These are phyloP conservation scores for Drosophila tropicalis DNA, from an alignment of 1,140 invertebrate genomes.

Conservation along the genomic window DNA sequence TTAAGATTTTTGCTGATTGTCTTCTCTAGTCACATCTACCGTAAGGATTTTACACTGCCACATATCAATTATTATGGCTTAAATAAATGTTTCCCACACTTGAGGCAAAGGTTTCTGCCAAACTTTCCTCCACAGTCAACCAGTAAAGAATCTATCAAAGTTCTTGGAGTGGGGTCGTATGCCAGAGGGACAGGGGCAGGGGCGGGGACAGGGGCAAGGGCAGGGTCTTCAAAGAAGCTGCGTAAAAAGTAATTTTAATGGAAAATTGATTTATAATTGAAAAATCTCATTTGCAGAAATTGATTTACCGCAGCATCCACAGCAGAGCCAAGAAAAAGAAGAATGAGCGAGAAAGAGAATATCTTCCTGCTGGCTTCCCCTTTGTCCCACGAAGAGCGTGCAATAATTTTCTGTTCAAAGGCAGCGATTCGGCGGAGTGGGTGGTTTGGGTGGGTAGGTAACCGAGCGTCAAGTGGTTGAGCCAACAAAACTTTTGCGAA, in stretches of 20 bases:
- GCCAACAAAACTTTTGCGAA: conserved; percentile 67
- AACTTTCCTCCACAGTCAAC: conserved; percentile 47
- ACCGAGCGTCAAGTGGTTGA: conserved; percentile 76
- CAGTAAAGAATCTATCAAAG: conserved; percentile 27
- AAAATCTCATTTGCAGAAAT: conserved; percentile 82
- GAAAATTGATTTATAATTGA: conserved; percentile 83
- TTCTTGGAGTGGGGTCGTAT: background rate
- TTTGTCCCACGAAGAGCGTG: conserved; percentile 57
- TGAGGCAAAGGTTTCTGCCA: conserved; percentile 22
- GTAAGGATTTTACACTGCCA: too few relatives aligned
- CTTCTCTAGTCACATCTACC: too few relatives aligned
- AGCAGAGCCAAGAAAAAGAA: conserved; percentile 42
- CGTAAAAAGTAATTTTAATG: conserved; percentile 82
- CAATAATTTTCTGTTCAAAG: conserved; percentile 67
- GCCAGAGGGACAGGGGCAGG: background rate
- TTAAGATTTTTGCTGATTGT: too few relatives aligned
- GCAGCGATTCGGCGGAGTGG: conserved; percentile 18
- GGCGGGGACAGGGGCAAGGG: background rate
- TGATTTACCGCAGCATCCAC: conserved; percentile 81
- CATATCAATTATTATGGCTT: too few relatives aligned
- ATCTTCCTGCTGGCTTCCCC: background rate
- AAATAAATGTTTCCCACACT: too few relatives aligned
- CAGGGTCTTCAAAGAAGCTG: conserved; percentile 62
- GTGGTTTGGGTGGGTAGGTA: conserved; percentile 44
- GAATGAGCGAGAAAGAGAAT: background rate